Conservation (phyloP, 2,888 invertebrate genomes). For the Cheilosia vulpina region DNA sequence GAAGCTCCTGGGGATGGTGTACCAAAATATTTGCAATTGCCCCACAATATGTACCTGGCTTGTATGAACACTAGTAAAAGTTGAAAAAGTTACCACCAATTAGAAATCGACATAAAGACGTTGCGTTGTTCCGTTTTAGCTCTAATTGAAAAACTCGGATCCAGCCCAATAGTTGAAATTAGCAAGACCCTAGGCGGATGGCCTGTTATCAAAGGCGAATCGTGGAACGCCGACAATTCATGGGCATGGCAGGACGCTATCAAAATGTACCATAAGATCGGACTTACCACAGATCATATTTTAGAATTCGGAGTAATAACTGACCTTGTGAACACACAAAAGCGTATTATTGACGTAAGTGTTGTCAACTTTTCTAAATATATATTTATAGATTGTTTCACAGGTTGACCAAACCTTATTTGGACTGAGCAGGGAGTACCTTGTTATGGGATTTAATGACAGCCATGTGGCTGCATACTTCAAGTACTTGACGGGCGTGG, state of each 20-base stretch:
- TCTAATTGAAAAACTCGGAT: conserved; percentile 91
- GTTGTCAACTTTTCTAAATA: not conserved
- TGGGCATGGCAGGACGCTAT: conserved; percentile 94
- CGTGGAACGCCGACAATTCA: conserved; percentile 87
- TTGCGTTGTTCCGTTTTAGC: conserved; percentile 86
- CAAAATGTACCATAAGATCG: conserved; percentile 90
- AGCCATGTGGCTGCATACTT: conserved; percentile 94
- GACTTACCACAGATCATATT: conserved; percentile 95
- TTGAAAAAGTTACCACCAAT: not conserved
- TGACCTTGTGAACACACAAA: conserved; percentile 94
- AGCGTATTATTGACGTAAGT: conserved; percentile 92
- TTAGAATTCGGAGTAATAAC: conserved; percentile 95
- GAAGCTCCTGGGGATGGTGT: conserved; percentile 80
- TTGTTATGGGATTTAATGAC: conserved; percentile 92
- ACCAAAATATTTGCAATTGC: conserved; percentile 82
- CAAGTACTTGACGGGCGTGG: conserved; percentile 94
- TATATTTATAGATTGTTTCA: conserved; percentile 63
- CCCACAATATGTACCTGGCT: conserved; percentile 83
- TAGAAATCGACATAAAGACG: conserved; percentile 79
- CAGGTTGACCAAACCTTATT: conserved; percentile 95
- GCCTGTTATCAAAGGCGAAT: conserved; percentile 93
- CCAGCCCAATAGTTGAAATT: conserved; percentile 89
- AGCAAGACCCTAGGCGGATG: conserved; percentile 93
- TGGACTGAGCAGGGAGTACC: conserved; percentile 93
- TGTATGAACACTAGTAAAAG: conserved; percentile 84